phyloP scores from a whole-genome alignment of 2,888 invertebrate genomes.

The Orthosia gothica region DNA sequence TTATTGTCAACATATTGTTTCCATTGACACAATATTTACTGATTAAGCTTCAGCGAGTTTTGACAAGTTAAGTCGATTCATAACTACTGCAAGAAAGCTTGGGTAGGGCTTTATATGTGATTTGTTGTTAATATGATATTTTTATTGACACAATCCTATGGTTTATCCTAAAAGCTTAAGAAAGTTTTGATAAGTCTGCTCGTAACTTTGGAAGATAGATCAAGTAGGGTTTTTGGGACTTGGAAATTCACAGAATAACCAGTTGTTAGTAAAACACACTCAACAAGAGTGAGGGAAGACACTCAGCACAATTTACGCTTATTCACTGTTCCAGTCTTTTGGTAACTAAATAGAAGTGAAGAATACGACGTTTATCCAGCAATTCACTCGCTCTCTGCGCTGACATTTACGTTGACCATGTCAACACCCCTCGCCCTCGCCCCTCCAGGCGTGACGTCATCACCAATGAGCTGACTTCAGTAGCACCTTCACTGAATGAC shows the following conservation, averaged over 20 bases:
- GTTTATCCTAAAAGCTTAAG: not conserved
- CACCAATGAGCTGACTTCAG: conserved; percentile 6
- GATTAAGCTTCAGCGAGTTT: not conserved
- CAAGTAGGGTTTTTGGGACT: too few relatives aligned
- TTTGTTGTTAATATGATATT: not conserved
- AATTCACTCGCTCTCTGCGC: conserved; percentile 17
- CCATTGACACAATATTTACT: not conserved
- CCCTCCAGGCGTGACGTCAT: conserved; percentile 21
- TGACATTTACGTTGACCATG: conserved; percentile 33
- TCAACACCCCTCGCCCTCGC: not conserved
- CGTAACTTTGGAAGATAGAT: not conserved
- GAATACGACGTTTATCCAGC: conserved; percentile 32
- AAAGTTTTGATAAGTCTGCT: not conserved
- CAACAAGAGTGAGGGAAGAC: not conserved
- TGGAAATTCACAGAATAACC: not conserved
- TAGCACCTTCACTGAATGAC: not conserved
- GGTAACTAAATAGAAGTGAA: conserved; percentile 23
- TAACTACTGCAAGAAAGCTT: not conserved
- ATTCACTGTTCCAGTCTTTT: not conserved
- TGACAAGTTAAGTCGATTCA: too few relatives aligned
- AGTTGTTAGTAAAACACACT: not conserved
- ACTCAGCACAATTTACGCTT: not conserved
- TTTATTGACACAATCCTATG: not conserved
- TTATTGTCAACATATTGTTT: not conserved
- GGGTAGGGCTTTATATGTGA: not conserved